Base-by-base conservation (phyloP, 1,140 invertebrate genomes). In the Steinernema khuongi region DNA sequence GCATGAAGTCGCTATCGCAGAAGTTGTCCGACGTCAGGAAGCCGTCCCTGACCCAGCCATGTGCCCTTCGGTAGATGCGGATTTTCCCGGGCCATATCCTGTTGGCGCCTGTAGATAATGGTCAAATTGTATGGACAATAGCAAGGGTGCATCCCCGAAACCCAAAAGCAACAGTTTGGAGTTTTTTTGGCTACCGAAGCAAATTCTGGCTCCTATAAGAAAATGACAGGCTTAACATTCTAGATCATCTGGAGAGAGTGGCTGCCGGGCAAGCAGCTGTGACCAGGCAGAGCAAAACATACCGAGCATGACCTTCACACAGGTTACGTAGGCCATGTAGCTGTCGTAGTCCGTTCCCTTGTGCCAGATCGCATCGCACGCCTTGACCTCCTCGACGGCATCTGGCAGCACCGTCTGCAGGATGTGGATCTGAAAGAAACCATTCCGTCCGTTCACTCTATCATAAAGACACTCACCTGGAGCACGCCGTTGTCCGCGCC, bases 281-380 rank as follows among this genome's bases (percentile, higher is more conserved):
- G n/a, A n/a, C n/a, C n/a, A n/a, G 32, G 43, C 43, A 43, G 31
- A 26, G n/a, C 22, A 74, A 32, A 28, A 69, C 70, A 41, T 68
- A 73, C 79, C 79, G 1, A 80, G 33, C 50, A 70, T 74, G 26
- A 81, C 22, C 41, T 81, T 80, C 66, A 77, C 70, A 60, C 80
- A 81, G n/a, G 70, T 74, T 22, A 81, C 80, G 66, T 80, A 81
- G 17, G 78, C 78, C 78, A 81, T 80, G 72, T 81, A 81, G n/a
- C 36, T 81, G 33, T 81, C 80, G 76, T 81, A 81, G 19, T 69
- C 75, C 1, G 72, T 79, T 1, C 71, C 81, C 17, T 79, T 74
- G 71, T 77, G 78, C 78, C 79, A 81, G 32, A 83, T 75, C 32
- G 60, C 67, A 31, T 81, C 78, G 68, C 80, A 81, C 30, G 79